Evolutionary conservation across 2,113 vertebrate species (phyloP), one percentile per base, ranked within the genome.

Genomic region (Oceanites oceanicus): DNA sequence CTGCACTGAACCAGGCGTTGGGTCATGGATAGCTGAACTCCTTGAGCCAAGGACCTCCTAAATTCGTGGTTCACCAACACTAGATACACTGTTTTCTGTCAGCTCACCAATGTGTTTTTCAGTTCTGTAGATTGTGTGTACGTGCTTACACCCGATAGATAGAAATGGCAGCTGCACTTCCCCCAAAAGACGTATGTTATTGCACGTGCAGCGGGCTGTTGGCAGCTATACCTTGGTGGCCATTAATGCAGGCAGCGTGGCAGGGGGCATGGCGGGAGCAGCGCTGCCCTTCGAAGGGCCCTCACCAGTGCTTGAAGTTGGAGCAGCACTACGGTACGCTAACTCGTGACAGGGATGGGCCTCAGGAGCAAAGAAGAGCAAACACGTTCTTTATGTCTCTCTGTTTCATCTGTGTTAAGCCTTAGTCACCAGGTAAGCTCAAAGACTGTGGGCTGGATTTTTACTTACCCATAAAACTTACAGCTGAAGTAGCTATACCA

Each of bases 141-240:
- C 4, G 0, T 59, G 11, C 38, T 58, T 82, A 56, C 17, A 44
- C 36, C 65, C 4, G 2, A 27, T 12, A 30, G 73, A 38, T 52
- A 77, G 65, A 52, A 88, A 40, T 6, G 6, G 38, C 63, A 59
- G 56, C 58, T 52, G 56, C 36, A 5, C 8, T 58, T 45, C 50
- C 38, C 6, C 0, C 16, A n/a, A 30, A 71, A 27, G 38, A 13
- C 1, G 2, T 13, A 9, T 21, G 14, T 38, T 40, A 30, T 2
- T 50, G 34, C 49, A 21, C 4, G 2, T 15, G 44, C 71, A 45
- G 1, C 15, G 42, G 49, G 56, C 63, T 76, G 42, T 12, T 65
- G 68, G 61, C 50, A 53, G 29, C 40, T 53, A 1, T 36, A 3
- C 40, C 36, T 45, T 27, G 55, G 42, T 90, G 63, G 34, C 50